Percentiles rank a stretch among this genome's conserved stretches.
These are phyloP conservation scores for Leucoptera coffeella DNA, from an alignment of 2,888 invertebrate genomes.

Conservation along the genomic window DNA sequence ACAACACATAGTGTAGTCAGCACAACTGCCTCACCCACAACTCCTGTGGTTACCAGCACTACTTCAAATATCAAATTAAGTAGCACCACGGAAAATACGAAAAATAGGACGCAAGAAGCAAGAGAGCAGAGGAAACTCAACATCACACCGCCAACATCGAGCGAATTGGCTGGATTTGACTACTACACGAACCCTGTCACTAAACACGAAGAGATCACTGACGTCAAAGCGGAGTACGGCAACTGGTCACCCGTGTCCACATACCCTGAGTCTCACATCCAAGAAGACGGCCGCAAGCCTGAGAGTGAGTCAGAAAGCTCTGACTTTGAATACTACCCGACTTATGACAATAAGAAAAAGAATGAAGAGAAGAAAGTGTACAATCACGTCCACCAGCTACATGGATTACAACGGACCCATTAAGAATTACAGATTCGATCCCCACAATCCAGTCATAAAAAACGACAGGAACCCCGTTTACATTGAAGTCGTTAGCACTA, in stretches of 20 bases:
- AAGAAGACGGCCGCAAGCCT: conserved; percentile 33
- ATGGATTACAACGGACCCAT: conserved; percentile 34
- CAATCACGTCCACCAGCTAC: conserved; percentile 38
- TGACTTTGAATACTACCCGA: conserved; percentile 39
- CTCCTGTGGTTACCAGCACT: conserved; percentile 18
- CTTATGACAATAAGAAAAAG: conserved; percentile 35
- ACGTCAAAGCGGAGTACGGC: conserved; percentile 43
- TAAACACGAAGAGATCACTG: conserved; percentile 30
- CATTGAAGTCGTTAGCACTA: conserved; percentile 41
- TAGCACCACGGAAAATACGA: too few species aligned
- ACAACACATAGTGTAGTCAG: conserved; percentile 18
- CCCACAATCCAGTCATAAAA: conserved; percentile 42
- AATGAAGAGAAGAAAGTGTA: conserved; percentile 41
- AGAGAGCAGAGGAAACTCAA: conserved; percentile 41
- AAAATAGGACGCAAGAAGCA: too few species aligned
- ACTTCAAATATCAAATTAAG: conserved; percentile 13
- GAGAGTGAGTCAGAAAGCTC: conserved; percentile 31
- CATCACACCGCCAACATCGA: conserved; percentile 25
- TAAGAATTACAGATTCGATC: conserved; percentile 38
- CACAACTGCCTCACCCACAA: conserved; percentile 20
- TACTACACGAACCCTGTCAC: conserved; percentile 41
- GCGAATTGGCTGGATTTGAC: conserved; percentile 40
- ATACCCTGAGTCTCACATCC: conserved; percentile 40
- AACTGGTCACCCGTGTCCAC: conserved; percentile 49
- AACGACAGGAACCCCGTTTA: conserved; percentile 53